Base-by-base conservation (phyloP, 2,797 vertebrate genomes). In the Myoxocephalus aenaeus region DNA sequence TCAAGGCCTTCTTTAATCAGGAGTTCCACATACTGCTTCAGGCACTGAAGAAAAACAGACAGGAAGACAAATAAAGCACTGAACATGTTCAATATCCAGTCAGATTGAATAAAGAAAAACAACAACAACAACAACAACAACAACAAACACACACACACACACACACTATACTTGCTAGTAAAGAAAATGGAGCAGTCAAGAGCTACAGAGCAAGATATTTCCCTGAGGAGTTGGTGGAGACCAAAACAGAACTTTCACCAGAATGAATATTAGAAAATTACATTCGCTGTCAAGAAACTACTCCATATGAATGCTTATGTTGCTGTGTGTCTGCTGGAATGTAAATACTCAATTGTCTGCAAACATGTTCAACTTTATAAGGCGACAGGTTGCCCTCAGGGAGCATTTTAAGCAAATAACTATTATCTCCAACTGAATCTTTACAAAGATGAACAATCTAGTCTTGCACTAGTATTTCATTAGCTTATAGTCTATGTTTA, bases 21-120 rank as follows among this genome's bases (percentile, higher is more conserved):
- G 90, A 99, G 96, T 85, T 99, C 98, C 89, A 99, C 97, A 38
- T 99, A 99, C 94, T 99, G 98, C 93, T 98, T 99, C 93, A 99
- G 97, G 96, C 98, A 99, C 98, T 99, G 91, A 86, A 72, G 73
- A 84, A 36, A 65, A 87, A 62, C 25, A 70, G n/a, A 68, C n/a
- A 77, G 48, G 68, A n/a, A 73, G 32, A 85, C 63, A 80, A 67
- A 58, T 18, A 63, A 22, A 32, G 29, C 9, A 63, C 38, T 74
- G 63, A 85, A n/a, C 25, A 8, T 57, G 11, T 80, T 77, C 58
- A 85, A 67, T 50, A 51, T 46, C 63, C 44, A 65, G 61, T 14
- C 6, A 17, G 5, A 66, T 3, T 9, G 20, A 68, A 27, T 14
- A 46, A 54, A 11, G 0, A 6, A 69, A n/a, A 12, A 40, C 4